Evolutionary conservation across 2,888 invertebrate genomes (phyloP).

Genomic region (Tachina grossa): DNA sequence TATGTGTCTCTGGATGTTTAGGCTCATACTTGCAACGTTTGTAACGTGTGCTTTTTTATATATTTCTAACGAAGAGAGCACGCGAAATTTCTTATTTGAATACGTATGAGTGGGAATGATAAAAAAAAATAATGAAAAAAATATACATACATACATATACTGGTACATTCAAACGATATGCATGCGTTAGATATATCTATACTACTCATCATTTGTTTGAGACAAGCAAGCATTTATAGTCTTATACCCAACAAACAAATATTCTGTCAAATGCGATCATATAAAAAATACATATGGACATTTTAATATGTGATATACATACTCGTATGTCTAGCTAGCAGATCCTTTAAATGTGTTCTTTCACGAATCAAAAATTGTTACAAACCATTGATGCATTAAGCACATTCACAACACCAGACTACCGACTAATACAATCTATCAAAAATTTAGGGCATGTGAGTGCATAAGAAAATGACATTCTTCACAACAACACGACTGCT

Average conservation of each 20-base stretch:
- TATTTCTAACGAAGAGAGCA: constrained; percentile 47
- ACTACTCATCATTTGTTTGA: constrained; percentile 31
- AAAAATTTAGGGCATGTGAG: too few relatives aligned
- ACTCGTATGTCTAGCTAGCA: too few relatives aligned
- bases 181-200: constrained; percentile 17
- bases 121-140: constrained; percentile 26
- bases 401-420: too few relatives aligned
- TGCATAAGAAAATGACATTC: too few relatives aligned
- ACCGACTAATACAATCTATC: too few relatives aligned
- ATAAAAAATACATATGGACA: neutral
- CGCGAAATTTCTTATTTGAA: constrained; percentile 47
- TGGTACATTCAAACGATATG: neutral
- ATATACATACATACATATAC: too few relatives aligned
- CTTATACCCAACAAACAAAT: constrained; percentile 33
- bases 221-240: neutral
- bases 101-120: constrained; percentile 25
- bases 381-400: too few relatives aligned
- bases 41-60: neutral
- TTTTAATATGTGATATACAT: too few relatives aligned
- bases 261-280: neutral
- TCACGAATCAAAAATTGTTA: too few relatives aligned
- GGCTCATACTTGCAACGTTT: constrained; percentile 9
- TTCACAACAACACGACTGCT: too few relatives aligned
- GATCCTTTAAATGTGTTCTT: too few relatives aligned
- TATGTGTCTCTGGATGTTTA: neutral